Percentiles rank a stretch among this genome's conserved stretches.
Conservation (phyloP, 2,113 vertebrate genomes). For the Eulemur macaco region DNA sequence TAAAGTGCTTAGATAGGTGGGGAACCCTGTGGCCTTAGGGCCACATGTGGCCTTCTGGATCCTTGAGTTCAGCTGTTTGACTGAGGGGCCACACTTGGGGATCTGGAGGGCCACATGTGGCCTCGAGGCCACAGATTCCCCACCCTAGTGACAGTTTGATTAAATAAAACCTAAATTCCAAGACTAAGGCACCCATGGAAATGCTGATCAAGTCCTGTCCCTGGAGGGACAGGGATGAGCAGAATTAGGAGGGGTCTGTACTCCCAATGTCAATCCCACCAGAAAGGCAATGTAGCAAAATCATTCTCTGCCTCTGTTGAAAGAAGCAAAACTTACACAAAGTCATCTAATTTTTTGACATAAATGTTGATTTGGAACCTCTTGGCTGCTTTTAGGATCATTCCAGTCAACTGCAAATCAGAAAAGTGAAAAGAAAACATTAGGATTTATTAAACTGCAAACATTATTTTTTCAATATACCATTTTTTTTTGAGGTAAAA, state of each 20-base stretch:
- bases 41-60: no score
- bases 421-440: slow-evolving; percentile 44
- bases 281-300: neutral
- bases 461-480: neutral
- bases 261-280: fast-evolving
- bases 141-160: neutral
- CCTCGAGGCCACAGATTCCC: no score
- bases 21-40: no score
- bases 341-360: slow-evolving; percentile 85
- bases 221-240: neutral
- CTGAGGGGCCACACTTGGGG: no score
- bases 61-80: no score
- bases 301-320: neutral
- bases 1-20: neutral
- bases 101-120: no score
- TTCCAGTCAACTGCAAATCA: slow-evolving; percentile 91
- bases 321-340: slow-evolving; percentile 87
- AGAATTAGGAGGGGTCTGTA: neutral
- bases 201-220: neutral
- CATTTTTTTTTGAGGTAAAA: no score
- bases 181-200: neutral
- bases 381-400: slow-evolving; percentile 91
- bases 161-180: neutral
- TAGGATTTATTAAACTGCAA: neutral
- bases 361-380: slow-evolving; percentile 93